Evolutionary conservation across 1,140 invertebrate species (phyloP), one percentile per base, ranked within the genome.

Genomic region (Thaumetopoea pityocampa): DNA sequence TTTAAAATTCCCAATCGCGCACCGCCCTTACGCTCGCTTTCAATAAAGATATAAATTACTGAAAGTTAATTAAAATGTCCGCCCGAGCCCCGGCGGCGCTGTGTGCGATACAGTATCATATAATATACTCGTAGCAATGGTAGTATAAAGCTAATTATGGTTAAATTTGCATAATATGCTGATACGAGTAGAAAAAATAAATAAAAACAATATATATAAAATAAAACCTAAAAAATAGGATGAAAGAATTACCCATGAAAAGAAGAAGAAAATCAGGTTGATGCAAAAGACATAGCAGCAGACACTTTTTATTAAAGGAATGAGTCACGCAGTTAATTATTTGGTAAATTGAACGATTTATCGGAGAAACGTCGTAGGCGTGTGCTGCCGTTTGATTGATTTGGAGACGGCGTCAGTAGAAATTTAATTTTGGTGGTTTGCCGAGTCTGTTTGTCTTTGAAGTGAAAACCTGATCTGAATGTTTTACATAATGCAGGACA

Each of bases 21-120:
- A 52, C 46, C 17, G 28, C 68, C 58, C 67, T 79, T 76, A 77
- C 56, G 51, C 19, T 19, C 18, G 53, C 62, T 43, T 67, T 56
- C 70, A 78, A 77, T 81, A 71, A 67, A 81, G 71, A 81, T 76
- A 81, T 81, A 81, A 76, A 73, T 76, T 67, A 76, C 67, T 51
- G 70, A 73, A 77, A 78, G 53, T 76, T 78, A 76, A 81, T 81
- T 81, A 81, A 78, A 78, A 63, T 60, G 57, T 53, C 76, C 76
- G 76, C 74, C 73, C 7, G 18, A 6, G 9, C 67, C 28, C 20
- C 17, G 24, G 32, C 29, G 32, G 42, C 51, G 51, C 55, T 28
- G 51, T 43, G 45, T 41, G 37, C 51, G 40, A 28, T n/a, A n/a
- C n/a, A n/a, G n/a, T n/a, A n/a, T n/a, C n/a, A n/a, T n/a, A n/a